phyloP scores from a whole-genome alignment of 2,888 invertebrate species.

The Helleia helle region DNA sequence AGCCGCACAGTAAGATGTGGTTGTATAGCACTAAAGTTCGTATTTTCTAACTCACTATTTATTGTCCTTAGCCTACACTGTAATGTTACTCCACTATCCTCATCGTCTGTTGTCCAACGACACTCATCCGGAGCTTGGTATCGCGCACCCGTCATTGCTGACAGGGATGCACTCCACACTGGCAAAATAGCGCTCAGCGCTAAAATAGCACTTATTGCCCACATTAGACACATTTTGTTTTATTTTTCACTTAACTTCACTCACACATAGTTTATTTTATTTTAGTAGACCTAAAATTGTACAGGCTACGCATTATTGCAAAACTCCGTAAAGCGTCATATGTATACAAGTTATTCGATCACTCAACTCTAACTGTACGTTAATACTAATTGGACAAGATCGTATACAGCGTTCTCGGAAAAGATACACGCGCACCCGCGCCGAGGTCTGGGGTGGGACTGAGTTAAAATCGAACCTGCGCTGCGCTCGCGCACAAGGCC shows the following conservation, averaged over 20 bases:
- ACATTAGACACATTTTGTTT: conserved; percentile 54
- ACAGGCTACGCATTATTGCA: conserved; percentile 36
- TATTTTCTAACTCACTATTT: conserved; percentile 87
- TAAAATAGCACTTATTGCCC: conserved; percentile 51
- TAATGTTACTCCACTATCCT: conserved; percentile 79
- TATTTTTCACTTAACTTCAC: conserved; percentile 50
- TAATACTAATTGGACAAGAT: conserved; percentile 69
- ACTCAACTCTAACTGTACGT: conserved; percentile 71
- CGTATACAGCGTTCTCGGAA: conserved; percentile 43
- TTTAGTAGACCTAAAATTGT: conserved; percentile 51
- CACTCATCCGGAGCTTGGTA: conserved; percentile 89
- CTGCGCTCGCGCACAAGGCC: conserved; percentile 76
- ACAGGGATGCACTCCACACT: conserved; percentile 60
- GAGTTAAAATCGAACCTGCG: conserved; percentile 60
- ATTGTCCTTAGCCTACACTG: conserved; percentile 84
- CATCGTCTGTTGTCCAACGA: conserved; percentile 82
- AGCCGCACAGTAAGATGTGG: conserved; percentile 85
- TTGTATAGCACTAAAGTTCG: conserved; percentile 88
- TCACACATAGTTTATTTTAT: conserved; percentile 56
- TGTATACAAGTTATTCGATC: conserved; percentile 52
- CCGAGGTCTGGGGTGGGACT: conserved; percentile 70
- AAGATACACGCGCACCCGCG: conserved; percentile 51
- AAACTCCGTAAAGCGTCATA: conserved; percentile 29
- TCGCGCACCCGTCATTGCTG: conserved; percentile 71
- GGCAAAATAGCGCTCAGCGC: conserved; percentile 55